Conservation (phyloP, 1,140 invertebrate species). For the Agrilus planipennis region DNA sequence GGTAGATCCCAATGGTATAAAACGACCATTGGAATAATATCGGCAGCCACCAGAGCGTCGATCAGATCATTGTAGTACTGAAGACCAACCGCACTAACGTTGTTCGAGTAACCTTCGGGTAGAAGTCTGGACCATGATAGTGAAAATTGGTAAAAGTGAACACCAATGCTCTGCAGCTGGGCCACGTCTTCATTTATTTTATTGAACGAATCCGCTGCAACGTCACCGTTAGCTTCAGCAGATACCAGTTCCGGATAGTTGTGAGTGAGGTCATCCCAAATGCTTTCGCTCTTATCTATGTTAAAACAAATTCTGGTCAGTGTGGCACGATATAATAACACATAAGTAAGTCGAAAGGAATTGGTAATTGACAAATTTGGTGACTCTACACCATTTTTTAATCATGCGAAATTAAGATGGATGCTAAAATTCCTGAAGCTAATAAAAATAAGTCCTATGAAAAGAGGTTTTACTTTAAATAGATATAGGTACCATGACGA, state of each 20-base stretch:
- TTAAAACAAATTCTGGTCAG: too few species aligned
- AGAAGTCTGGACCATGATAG: slow-evolving; percentile 47
- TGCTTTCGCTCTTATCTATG: slow-evolving; percentile 37
- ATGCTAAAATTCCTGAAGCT: too few species aligned
- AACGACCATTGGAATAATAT: slow-evolving; percentile 38
- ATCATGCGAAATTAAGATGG: too few species aligned
- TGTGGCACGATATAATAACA: slow-evolving; percentile 37
- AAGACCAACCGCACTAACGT: slow-evolving; percentile 39
- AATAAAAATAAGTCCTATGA: too few species aligned
- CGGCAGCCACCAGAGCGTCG: slow-evolving; percentile 34
- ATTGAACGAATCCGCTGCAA: slow-evolving; percentile 45
- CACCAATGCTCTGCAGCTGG: slow-evolving; percentile 34
- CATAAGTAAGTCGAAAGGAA: too few species aligned
- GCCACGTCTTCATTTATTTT: slow-evolving; percentile 40
- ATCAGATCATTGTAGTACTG: slow-evolving; percentile 44
- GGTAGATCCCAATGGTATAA: slow-evolving; percentile 44
- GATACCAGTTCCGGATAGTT: slow-evolving; percentile 37
- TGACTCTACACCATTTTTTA: too few species aligned
- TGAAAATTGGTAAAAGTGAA: slow-evolving; percentile 42
- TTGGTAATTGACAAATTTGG: too few species aligned
- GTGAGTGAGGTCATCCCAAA: slow-evolving; percentile 46
- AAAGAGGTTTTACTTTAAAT: too few species aligned
- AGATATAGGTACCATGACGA: too few species aligned
- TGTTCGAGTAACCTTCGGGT: slow-evolving; percentile 41
- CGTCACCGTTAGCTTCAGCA: slow-evolving; percentile 40